A percentile compares a stretch with the other conserved stretches of the same genome.
Evolutionary conservation across 2,888 invertebrate genomes (phyloP).

Genomic region (Eudasyphora cyanicolor): DNA sequence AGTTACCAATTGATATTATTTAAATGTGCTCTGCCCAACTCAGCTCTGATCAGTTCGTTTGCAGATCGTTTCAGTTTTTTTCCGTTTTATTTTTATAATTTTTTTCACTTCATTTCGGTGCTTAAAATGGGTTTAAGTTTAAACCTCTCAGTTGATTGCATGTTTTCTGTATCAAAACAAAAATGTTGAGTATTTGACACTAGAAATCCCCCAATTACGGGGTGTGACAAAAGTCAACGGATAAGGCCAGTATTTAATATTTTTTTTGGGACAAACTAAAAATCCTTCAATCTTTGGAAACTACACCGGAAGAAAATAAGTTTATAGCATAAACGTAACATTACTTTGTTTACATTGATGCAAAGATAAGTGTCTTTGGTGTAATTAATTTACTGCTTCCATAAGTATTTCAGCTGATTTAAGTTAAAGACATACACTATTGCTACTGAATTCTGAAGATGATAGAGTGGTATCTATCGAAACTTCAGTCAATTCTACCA

Average conservation of each 20-base stretch:
- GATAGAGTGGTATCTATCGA: too few species aligned
- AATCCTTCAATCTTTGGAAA: not conserved
- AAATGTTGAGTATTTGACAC: constrained; percentile 41
- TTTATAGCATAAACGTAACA: too few species aligned
- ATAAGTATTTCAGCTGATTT: too few species aligned
- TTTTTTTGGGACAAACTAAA: not conserved
- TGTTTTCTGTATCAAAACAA: constrained; percentile 26
- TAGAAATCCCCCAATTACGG: constrained; percentile 20
- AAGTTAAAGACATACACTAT: too few species aligned
- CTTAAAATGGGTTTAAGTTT: constrained; percentile 57
- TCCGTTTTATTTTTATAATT: constrained; percentile 21
- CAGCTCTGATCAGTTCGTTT: constrained; percentile 16
- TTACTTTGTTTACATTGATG: too few species aligned
- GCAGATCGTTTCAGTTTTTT: constrained; percentile 19
- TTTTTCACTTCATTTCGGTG: constrained; percentile 32
- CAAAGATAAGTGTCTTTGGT: too few species aligned
- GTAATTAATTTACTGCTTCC: too few species aligned
- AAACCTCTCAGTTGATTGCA: constrained; percentile 46
- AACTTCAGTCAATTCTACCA: too few species aligned
- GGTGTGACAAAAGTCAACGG: not conserved
- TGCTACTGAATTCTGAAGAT: too few species aligned
- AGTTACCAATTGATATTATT: constrained; percentile 62
- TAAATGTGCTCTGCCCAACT: constrained; percentile 47
- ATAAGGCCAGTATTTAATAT: not conserved
- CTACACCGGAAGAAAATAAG: too few species aligned